Evolutionary conservation across 2,113 vertebrate genomes (phyloP).

Genomic region (Lichenostomus cassidix): DNA sequence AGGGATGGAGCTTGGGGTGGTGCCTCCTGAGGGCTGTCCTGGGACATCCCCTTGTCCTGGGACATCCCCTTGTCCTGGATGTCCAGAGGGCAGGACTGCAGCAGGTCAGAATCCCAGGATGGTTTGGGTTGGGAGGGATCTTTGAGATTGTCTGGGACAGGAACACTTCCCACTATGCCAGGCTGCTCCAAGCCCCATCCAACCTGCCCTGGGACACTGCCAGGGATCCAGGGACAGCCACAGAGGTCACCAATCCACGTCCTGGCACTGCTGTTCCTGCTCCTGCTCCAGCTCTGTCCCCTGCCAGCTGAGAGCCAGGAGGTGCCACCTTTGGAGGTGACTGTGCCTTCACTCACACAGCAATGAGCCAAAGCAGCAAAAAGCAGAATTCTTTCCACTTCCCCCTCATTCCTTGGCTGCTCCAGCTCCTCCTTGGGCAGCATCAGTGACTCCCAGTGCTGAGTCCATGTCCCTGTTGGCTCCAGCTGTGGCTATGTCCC

Average conservation of each 20-base stretch:
- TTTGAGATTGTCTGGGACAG: not conserved
- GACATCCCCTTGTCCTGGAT: rapidly evolving
- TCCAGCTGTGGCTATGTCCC: not conserved
- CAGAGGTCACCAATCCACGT: too few species aligned
- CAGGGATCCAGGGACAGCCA: too few species aligned
- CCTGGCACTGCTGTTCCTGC: too few species aligned
- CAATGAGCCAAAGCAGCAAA: not conserved
- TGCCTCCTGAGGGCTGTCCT: not conserved
- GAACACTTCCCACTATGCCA: not conserved
- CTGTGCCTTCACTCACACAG: not conserved
- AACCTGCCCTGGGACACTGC: not conserved
- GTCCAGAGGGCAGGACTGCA: not conserved
- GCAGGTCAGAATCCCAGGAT: too few species aligned
- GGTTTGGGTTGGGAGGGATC: not conserved
- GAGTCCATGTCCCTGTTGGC: not conserved
- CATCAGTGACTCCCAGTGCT: rapidly evolving
- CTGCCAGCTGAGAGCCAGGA: too few species aligned
- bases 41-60: not conserved
- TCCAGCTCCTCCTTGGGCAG: not conserved
- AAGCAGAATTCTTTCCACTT: rapidly evolving
- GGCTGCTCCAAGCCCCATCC: not conserved
- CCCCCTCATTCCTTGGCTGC: not conserved
- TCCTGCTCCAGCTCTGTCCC: too few species aligned
- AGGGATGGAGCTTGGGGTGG: too few species aligned
- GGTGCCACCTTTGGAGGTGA: too few species aligned